These are phyloP conservation scores for Neomicropteryx cornuta DNA, from an alignment of 1,140 invertebrate species.

Conservation along the genomic window DNA sequence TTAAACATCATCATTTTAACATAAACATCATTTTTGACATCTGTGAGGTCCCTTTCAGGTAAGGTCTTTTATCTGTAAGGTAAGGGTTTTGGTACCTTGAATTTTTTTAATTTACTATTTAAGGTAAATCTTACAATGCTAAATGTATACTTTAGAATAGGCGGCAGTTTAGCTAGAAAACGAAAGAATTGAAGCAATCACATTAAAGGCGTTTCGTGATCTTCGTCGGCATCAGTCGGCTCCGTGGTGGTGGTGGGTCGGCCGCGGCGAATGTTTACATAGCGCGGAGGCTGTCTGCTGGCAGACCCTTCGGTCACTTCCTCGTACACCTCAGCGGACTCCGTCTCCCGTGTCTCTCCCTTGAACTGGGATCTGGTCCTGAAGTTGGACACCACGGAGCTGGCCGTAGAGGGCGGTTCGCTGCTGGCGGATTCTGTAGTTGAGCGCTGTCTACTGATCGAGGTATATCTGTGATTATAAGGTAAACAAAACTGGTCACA, in stretches of 20 bases:
- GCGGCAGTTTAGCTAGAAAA: no score
- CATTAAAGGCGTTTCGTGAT: constrained; percentile 25
- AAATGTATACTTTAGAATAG: no score
- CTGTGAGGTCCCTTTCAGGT: no score
- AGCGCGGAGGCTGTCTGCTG: constrained; percentile 39
- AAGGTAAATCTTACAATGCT: constrained; percentile 1
- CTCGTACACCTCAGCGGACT: constrained; percentile 24
- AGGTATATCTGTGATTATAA: constrained; percentile 31
- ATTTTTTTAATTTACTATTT: no score
- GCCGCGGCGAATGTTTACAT: constrained; percentile 52
- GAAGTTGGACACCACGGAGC: constrained; percentile 21
- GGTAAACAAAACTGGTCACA: no score
- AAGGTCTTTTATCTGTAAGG: no score
- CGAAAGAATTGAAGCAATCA: no score
- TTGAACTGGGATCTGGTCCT: no score
- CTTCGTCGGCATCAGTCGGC: constrained; percentile 19
- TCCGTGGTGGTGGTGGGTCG: constrained; percentile 39
- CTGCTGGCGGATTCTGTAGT: constrained; percentile 38
- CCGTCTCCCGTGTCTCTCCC: constrained; percentile 17
- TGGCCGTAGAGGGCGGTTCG: constrained; percentile 17
- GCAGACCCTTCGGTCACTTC: constrained; percentile 18
- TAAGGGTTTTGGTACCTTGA: no score
- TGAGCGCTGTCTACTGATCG: constrained; percentile 42
- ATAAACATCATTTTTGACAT: no score
- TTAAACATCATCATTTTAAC: no score